phyloP scores from a whole-genome alignment of 2,113 vertebrate species.

The Hystrix brachyura region DNA sequence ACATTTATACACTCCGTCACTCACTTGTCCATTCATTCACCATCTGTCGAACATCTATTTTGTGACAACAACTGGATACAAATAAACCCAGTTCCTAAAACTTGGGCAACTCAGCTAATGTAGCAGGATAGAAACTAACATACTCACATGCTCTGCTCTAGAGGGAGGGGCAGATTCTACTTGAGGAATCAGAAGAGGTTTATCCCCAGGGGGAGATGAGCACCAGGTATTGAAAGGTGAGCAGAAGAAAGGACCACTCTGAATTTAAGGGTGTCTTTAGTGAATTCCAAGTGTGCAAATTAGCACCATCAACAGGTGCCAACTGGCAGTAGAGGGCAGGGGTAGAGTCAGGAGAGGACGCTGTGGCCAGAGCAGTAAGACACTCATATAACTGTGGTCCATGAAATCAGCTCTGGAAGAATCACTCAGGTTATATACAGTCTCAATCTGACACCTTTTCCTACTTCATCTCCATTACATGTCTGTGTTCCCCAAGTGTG shows the following conservation, averaged over 20 bases:
- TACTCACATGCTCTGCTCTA: not conserved
- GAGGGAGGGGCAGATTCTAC: not conserved
- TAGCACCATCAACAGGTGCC: not conserved
- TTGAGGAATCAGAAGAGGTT: not conserved
- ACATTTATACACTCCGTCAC: not conserved
- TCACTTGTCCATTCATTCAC: not conserved
- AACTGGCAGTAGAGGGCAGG: not conserved
- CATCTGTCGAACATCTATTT: not conserved
- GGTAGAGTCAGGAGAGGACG: not conserved
- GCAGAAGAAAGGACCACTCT: not conserved
- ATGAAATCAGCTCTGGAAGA: not conserved
- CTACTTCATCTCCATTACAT: not conserved
- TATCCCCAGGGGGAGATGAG: not conserved
- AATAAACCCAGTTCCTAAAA: not conserved
- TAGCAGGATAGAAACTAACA: not conserved
- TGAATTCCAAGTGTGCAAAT: not conserved
- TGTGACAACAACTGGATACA: not conserved
- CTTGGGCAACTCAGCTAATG: not conserved
- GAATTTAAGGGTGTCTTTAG: not conserved
- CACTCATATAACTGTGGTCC: not conserved
- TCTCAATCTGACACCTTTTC: not conserved
- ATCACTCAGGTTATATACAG: not conserved
- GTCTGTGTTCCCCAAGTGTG: not conserved
- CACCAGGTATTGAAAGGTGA: not conserved
- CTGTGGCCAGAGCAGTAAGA: not conserved